Evolutionary conservation across 2,797 vertebrate species (phyloP).

Genomic region (Enteromius fasciolatus): DNA sequence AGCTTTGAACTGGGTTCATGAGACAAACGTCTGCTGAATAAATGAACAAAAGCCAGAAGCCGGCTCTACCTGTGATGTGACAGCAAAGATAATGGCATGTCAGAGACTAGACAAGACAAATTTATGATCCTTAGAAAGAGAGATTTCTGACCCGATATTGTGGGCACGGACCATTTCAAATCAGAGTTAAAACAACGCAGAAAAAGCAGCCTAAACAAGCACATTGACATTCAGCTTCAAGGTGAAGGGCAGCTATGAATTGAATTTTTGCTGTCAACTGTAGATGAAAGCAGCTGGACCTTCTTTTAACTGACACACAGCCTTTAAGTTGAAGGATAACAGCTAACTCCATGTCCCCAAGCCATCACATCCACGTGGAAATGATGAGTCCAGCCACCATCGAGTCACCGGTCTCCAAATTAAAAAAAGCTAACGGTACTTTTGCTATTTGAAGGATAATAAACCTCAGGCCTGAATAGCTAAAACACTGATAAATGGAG

Average conservation of each 20-base stretch:
- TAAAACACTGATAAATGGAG: conserved; percentile 14
- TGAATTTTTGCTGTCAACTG: conserved; percentile 39
- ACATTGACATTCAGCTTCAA: conserved; percentile 55
- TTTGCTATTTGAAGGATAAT: conserved; percentile 9
- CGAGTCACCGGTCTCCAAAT: background rate
- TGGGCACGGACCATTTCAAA: conserved; percentile 12
- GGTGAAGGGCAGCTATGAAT: conserved; percentile 40
- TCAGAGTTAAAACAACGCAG: conserved; percentile 20
- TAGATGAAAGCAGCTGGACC: conserved; percentile 49
- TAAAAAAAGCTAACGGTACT: background rate
- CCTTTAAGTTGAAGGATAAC: conserved; percentile 35
- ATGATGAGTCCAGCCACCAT: conserved; percentile 20
- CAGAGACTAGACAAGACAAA: background rate
- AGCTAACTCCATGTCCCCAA: conserved; percentile 11
- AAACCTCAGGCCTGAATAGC: conserved; percentile 25
- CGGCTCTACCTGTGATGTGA: background rate
- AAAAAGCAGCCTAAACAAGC: conserved; percentile 15
- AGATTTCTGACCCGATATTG: background rate
- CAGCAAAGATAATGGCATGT: conserved; percentile 15
- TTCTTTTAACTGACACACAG: conserved; percentile 51
- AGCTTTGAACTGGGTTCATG: background rate
- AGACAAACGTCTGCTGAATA: background rate
- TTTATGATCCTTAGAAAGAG: conserved; percentile 26
- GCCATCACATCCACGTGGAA: background rate
- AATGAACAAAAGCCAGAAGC: background rate